A percentile compares a stretch with the other conserved stretches of the same genome.
Evolutionary conservation across 2,113 vertebrate species (phyloP).

Genomic region (Centropus unirufus): DNA sequence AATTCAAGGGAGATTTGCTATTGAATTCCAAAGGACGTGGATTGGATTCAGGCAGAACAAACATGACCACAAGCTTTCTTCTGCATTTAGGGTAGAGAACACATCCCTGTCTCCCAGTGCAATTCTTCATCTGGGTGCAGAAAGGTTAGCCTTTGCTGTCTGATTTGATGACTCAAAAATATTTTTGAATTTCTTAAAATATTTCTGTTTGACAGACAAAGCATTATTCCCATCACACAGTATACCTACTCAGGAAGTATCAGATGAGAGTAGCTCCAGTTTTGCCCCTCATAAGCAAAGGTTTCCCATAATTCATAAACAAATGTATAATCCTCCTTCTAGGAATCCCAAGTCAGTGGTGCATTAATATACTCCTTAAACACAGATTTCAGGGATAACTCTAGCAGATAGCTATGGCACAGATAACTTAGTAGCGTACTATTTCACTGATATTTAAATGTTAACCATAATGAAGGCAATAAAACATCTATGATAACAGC

Average conservation of each 20-base stretch:
- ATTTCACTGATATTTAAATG: constrained; percentile 79
- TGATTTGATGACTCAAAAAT: neutral
- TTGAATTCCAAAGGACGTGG: neutral
- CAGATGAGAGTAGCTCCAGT: neutral
- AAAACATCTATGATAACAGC: constrained; percentile 77
- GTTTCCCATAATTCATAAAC: neutral
- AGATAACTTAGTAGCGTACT: constrained; percentile 67
- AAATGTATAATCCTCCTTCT: neutral
- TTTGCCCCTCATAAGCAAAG: neutral
- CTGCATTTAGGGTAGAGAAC: neutral
- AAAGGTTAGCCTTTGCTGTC: neutral
- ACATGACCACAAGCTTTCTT: neutral
- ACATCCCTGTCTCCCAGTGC: neutral
- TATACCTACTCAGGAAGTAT: neutral
- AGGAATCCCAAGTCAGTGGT: neutral
- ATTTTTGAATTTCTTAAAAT: neutral
- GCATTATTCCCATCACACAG: neutral
- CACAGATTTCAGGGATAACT: constrained; percentile 18
- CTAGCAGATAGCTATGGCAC: constrained; percentile 34
- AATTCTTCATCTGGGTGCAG: neutral
- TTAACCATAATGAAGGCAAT: constrained; percentile 77
- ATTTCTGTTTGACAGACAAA: neutral
- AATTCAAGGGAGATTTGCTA: neutral
- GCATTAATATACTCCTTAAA: neutral
- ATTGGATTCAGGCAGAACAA: neutral